Percentiles rank a stretch among this genome's conserved stretches.
Conservation (phyloP, 2,797 vertebrate genomes). For the Siniperca obscura region DNA sequence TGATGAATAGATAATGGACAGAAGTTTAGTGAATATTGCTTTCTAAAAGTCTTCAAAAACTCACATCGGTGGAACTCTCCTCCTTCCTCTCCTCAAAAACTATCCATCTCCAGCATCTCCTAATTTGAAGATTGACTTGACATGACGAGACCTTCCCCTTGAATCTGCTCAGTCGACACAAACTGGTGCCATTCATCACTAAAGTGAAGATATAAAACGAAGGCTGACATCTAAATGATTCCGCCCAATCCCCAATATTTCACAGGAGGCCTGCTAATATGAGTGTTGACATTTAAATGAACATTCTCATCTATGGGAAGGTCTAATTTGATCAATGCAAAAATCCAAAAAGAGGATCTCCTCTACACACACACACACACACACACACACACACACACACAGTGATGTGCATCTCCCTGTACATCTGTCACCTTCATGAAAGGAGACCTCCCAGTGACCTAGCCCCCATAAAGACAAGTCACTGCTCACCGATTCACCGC, state of each 20-base stretch:
- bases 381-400: slow-evolving; percentile 7
- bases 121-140: slow-evolving; percentile 64
- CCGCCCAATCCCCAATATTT: slow-evolving; percentile 66
- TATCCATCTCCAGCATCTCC: slow-evolving; percentile 23
- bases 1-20: slow-evolving; percentile 3
- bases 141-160: slow-evolving; percentile 56
- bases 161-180: slow-evolving; percentile 57
- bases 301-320: slow-evolving; percentile 70
- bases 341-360: slow-evolving; percentile 32
- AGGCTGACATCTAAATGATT: slow-evolving; percentile 73
- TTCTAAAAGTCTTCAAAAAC: slow-evolving; percentile 32
- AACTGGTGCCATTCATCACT: slow-evolving; percentile 69
- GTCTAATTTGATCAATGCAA: slow-evolving; percentile 74
- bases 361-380: slow-evolving; percentile 10
- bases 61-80: background rate
- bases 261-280: slow-evolving; percentile 66
- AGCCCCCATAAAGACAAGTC: slow-evolving; percentile 63
- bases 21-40: background rate
- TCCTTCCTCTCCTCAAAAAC: background rate
- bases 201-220: slow-evolving; percentile 56
- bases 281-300: slow-evolving; percentile 81
- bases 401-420: slow-evolving; percentile 37
- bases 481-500: slow-evolving; percentile 48
- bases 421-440: slow-evolving; percentile 72
- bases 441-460: slow-evolving; percentile 74